phyloP scores from a whole-genome alignment of 2,113 vertebrate genomes.

The Gila orcuttii region DNA sequence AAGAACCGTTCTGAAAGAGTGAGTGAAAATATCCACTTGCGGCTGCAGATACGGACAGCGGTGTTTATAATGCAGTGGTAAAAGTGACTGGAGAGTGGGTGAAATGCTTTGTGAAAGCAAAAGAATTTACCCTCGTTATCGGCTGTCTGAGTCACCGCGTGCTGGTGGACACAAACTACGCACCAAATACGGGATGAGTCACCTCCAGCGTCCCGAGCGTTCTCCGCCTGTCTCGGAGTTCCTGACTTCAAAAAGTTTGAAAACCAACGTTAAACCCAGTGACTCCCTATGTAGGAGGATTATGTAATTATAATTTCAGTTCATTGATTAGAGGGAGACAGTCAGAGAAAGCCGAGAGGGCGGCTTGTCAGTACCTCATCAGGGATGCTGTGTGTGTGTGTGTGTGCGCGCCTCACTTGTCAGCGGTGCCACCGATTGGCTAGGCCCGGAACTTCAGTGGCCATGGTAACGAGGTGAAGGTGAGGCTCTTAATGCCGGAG shows the following conservation, averaged over 20 bases:
- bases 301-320: constrained; percentile 52
- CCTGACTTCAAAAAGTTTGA: constrained; percentile 41
- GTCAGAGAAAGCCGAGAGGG: background rate
- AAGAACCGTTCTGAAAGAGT: background rate
- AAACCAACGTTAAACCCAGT: constrained; percentile 29
- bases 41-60: background rate
- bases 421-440: constrained; percentile 56
- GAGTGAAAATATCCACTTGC: background rate
- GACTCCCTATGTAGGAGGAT: constrained; percentile 38
- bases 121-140: constrained; percentile 54
- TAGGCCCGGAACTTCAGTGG: constrained; percentile 66
- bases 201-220: constrained; percentile 50
- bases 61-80: background rate
- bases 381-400: constrained; percentile 47
- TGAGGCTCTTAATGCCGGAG: constrained; percentile 60
- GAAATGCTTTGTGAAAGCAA: constrained; percentile 37
- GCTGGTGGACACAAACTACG: constrained; percentile 46
- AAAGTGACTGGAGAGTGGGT: constrained; percentile 34
- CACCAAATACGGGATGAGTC: constrained; percentile 62
- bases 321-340: constrained; percentile 37
- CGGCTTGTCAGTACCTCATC: constrained; percentile 1
- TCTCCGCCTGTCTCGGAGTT: constrained; percentile 29
- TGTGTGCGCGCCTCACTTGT: constrained; percentile 51
- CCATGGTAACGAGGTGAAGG: constrained; percentile 76
- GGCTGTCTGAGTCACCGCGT: constrained; percentile 65